Conservation (phyloP, 2,888 invertebrate genomes). For the Hyppa rectilinea region DNA sequence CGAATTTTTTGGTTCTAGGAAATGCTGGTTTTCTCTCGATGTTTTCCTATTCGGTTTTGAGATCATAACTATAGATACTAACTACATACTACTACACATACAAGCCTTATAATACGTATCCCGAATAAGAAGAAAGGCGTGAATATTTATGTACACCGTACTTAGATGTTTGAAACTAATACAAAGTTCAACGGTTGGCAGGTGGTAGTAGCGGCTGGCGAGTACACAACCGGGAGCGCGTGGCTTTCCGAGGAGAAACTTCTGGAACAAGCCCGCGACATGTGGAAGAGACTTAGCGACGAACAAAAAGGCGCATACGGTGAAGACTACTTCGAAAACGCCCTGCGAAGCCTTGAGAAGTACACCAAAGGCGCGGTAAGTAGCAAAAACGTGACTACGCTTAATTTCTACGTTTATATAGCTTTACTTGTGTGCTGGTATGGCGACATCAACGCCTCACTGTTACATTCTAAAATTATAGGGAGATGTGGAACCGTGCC, state of each 20-base stretch:
- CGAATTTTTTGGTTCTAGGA: no score
- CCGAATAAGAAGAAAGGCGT: not conserved
- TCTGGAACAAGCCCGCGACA: conserved; percentile 93
- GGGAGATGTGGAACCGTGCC: not conserved
- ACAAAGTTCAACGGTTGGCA: conserved; percentile 57
- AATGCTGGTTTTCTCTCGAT: no score
- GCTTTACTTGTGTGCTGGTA: conserved; percentile 43
- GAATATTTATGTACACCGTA: conserved; percentile 6
- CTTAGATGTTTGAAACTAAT: conserved; percentile 25
- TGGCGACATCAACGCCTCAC: conserved; percentile 14
- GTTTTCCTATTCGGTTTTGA: no score
- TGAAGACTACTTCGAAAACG: conserved; percentile 95
- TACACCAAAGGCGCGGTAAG: conserved; percentile 93
- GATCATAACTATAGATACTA: no score
- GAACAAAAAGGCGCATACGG: conserved; percentile 94
- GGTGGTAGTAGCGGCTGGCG: conserved; percentile 96
- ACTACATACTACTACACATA: not conserved
- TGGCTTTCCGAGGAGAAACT: conserved; percentile 93
- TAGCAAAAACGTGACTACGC: conserved; percentile 72
- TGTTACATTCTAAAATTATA: conserved; percentile 31
- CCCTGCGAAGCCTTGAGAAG: conserved; percentile 94
- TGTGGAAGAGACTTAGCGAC: conserved; percentile 96
- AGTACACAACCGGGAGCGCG: conserved; percentile 95
- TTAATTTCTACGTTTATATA: conserved; percentile 63
- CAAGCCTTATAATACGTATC: not conserved